Conservation (phyloP, 2,113 vertebrate species). For the Aix galericulata region DNA sequence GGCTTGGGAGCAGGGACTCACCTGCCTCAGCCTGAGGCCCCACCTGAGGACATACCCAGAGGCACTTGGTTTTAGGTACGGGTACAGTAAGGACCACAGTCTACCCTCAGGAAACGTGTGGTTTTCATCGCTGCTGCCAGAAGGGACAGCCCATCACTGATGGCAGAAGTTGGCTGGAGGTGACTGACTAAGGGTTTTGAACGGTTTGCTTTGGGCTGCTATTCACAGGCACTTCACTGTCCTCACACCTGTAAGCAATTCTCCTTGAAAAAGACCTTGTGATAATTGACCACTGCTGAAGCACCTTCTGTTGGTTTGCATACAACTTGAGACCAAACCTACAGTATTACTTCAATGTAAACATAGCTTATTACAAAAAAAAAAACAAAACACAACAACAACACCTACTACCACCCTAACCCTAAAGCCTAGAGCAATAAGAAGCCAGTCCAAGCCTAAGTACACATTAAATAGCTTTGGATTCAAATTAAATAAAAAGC, state of each 20-base stretch:
- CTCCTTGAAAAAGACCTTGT: neutral
- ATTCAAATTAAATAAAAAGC: constrained; percentile 60
- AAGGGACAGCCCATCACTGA: neutral
- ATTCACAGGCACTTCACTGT: constrained; percentile 61
- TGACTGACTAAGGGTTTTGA: neutral
- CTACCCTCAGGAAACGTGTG: neutral
- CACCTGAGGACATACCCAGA: neutral
- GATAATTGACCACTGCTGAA: neutral
- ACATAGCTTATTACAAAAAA: constrained; percentile 53
- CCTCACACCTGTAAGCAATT: neutral
- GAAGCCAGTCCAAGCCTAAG: constrained; percentile 61
- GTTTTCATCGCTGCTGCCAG: neutral
- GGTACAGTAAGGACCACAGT: neutral
- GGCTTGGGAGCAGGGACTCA: neutral
- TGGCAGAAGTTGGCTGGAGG: neutral
- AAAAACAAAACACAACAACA: neutral
- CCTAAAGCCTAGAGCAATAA: constrained; percentile 34
- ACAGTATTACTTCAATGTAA: constrained; percentile 22
- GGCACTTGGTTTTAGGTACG: constrained; percentile 44
- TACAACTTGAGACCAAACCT: neutral
- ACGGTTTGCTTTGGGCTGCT: constrained; percentile 56
- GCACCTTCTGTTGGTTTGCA: neutral
- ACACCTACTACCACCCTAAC: neutral
- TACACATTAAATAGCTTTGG: constrained; percentile 51
- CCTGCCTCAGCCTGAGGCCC: neutral